phyloP scores from a whole-genome alignment of 2,113 vertebrate species.

The Rhinolophus ferrumequinum region DNA sequence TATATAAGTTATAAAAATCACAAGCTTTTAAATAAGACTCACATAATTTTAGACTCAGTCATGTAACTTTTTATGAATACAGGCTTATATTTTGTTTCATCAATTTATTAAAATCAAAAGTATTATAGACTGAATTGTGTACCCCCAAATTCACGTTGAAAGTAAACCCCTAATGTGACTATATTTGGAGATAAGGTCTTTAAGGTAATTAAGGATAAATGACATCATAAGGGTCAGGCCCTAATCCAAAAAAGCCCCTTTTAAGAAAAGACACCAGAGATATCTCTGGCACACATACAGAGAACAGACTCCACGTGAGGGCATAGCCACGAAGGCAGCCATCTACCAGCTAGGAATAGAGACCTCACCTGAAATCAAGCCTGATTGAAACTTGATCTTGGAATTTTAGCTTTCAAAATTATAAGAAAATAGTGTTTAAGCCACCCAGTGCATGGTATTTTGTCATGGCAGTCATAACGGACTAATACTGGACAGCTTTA shows the following conservation, averaged over 20 bases:
- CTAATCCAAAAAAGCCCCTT: background rate
- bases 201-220: constrained; percentile 23
- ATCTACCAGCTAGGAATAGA: background rate
- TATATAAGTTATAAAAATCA: background rate
- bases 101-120: constrained; percentile 40
- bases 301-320: background rate
- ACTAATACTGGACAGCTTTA: background rate
- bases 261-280: background rate
- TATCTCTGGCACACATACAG: background rate
- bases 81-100: constrained; percentile 17
- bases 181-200: background rate
- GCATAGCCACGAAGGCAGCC: background rate
- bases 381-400: background rate
- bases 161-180: background rate
- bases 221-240: background rate
- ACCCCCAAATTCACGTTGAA: background rate
- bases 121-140: background rate
- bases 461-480: background rate
- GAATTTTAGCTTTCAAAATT: background rate
- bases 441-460: background rate
- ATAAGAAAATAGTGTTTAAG: constrained; percentile 18
- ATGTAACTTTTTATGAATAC: background rate
- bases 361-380: background rate
- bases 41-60: background rate
- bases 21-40: background rate